These are phyloP conservation scores for Drosophila diplacantha DNA, from an alignment of 2,888 invertebrate species.

Conservation along the genomic window DNA sequence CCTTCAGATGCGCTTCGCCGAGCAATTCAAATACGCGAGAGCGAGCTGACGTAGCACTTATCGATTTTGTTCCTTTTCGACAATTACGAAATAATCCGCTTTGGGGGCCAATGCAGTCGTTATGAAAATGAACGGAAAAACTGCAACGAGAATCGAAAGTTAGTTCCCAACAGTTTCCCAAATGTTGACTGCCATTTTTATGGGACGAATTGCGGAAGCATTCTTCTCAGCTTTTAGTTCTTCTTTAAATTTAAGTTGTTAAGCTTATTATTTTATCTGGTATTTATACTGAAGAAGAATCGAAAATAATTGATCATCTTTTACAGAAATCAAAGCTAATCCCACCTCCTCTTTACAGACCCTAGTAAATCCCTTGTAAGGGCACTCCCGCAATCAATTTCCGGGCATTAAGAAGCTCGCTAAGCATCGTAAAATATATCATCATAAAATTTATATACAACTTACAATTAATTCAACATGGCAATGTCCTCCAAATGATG, in stretches of 20 bases:
- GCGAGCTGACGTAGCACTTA: constrained; percentile 28
- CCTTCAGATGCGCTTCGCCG: constrained; percentile 29
- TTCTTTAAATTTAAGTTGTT: neutral
- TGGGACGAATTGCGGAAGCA: neutral
- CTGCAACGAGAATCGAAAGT: constrained; percentile 9
- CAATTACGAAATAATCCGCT: constrained; percentile 31
- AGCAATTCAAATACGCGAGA: constrained; percentile 28
- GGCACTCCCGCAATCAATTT: constrained; percentile 19
- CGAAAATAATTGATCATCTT: neutral
- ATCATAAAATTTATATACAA: constrained; percentile 14
- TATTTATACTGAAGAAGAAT: neutral
- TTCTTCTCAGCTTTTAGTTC: neutral
- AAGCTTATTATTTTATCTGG: neutral
- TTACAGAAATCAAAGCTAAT: constrained; percentile 12
- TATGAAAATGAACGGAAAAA: constrained; percentile 14
- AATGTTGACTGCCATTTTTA: neutral
- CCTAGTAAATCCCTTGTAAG: constrained; percentile 16
- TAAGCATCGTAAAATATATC: constrained; percentile 2
- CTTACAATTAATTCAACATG: constrained; percentile 13
- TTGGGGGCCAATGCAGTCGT: constrained; percentile 16
- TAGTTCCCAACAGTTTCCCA: neutral
- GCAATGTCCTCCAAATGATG: constrained; percentile 47
- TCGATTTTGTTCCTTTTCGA: constrained; percentile 22
- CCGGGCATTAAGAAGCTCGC: constrained; percentile 4
- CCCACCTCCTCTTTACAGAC: neutral